Percentiles rank a stretch among this genome's conserved stretches.
phyloP scores from a whole-genome alignment of 2,113 vertebrate genomes.

The Lucifuga dentata region DNA sequence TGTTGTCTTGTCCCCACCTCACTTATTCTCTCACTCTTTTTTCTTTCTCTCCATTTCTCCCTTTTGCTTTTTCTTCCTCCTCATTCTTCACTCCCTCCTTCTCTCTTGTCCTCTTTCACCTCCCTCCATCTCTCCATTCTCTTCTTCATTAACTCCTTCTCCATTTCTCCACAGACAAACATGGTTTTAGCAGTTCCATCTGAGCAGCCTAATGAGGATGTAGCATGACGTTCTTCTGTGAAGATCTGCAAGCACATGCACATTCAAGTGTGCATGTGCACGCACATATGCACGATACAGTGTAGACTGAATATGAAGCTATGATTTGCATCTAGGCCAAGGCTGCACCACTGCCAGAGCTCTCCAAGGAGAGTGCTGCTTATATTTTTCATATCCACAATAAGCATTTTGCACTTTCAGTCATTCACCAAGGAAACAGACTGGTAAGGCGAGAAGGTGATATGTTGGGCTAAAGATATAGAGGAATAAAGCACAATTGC shows the following conservation, averaged over 20 bases:
- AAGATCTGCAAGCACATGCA: constrained; percentile 30
- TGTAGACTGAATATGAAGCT: constrained; percentile 53
- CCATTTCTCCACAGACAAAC: constrained; percentile 38
- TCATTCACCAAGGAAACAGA: constrained; percentile 51
- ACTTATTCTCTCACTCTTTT: neutral
- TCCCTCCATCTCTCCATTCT: neutral
- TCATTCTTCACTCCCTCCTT: constrained; percentile 6
- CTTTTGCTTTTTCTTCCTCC: constrained; percentile 10
- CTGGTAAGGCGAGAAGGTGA: constrained; percentile 49
- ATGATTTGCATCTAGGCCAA: constrained; percentile 81
- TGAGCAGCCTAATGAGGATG: constrained; percentile 68
- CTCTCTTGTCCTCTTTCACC: too few relatives aligned
- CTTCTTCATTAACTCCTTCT: neutral
- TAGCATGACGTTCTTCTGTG: constrained; percentile 26
- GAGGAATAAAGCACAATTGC: constrained; percentile 36
- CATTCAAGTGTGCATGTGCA: neutral
- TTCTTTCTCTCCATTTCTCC: neutral
- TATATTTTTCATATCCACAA: constrained; percentile 70
- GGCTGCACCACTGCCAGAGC: constrained; percentile 74
- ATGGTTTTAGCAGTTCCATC: constrained; percentile 54
- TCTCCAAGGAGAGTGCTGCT: constrained; percentile 67
- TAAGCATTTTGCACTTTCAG: constrained; percentile 51
- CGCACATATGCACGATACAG: constrained; percentile 1
- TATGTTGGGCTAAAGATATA: constrained; percentile 48
- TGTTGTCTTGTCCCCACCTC: constrained; percentile 28